These are phyloP conservation scores for Limnephilus auricula DNA, from an alignment of 2,888 invertebrate genomes.

Conservation along the genomic window DNA sequence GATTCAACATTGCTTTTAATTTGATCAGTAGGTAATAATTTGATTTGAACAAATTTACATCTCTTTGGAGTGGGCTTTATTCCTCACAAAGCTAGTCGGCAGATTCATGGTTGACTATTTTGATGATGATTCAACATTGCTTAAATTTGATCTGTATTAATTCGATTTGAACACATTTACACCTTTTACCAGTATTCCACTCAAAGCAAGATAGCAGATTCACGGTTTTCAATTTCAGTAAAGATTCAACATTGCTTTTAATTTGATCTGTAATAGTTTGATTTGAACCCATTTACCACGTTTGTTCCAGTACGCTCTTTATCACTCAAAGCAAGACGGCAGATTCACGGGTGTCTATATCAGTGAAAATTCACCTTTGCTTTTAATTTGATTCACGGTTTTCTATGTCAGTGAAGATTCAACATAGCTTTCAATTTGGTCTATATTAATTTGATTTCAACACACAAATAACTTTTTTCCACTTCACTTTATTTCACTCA, in stretches of 20 bases:
- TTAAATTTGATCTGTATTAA: no score
- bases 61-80: not conserved
- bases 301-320: not conserved
- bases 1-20: not conserved
- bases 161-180: not conserved
- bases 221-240: not conserved
- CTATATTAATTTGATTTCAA: no score
- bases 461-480: no score
- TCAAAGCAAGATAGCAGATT: not conserved
- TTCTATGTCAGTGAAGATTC: no score
- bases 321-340: not conserved
- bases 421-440: no score
- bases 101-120: not conserved
- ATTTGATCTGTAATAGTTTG: no score
- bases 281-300: not conserved
- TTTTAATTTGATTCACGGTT: no score
- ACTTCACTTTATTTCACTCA: no score
- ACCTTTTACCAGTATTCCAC: not conserved
- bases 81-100: not conserved
- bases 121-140: no score
- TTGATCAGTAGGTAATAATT: no score
- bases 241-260: no score
- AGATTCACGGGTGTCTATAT: not conserved
- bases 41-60: not conserved
- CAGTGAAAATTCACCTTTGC: no score